Evolutionary conservation across 1,140 invertebrate genomes (phyloP).

Genomic region (Macrosteles quadrilineatus): DNA sequence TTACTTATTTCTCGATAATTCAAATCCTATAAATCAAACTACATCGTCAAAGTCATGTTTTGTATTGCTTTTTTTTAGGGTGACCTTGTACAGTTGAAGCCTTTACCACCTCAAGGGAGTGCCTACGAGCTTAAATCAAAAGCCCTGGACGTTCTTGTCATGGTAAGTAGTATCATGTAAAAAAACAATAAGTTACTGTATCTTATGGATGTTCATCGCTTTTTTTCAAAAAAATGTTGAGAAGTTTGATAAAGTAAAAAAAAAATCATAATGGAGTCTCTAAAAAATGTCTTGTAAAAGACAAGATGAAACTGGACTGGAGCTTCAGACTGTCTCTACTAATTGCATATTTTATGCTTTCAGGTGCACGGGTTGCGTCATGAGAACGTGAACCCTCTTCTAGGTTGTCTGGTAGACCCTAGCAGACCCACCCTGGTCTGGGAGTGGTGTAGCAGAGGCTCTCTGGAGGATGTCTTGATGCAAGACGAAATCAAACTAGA

Average conservation of each 20-base stretch:
- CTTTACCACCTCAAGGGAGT: conserved; percentile 58
- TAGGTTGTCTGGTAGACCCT: conserved; percentile 73
- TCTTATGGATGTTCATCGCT: too few relatives aligned
- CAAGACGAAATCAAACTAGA: conserved; percentile 93
- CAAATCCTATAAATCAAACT: too few relatives aligned
- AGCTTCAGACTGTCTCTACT: conserved; percentile 89
- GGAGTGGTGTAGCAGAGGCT: conserved; percentile 81
- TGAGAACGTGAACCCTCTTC: conserved; percentile 84
- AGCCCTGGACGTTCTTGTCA: conserved; percentile 75
- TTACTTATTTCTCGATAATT: too few relatives aligned
- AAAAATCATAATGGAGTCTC: too few relatives aligned
- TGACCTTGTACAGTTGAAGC: conserved; percentile 83
- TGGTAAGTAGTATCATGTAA: conserved; percentile 60
- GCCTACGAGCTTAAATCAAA: conserved; percentile 75
- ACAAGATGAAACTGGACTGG: conserved; percentile 94
- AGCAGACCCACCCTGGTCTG: conserved; percentile 71
- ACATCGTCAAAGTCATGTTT: too few relatives aligned
- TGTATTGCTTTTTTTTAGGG: conserved; percentile 64
- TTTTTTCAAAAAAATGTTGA: too few relatives aligned
- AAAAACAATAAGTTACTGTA: too few relatives aligned
- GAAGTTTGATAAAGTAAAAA: too few relatives aligned
- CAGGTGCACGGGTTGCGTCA: conserved; percentile 77
- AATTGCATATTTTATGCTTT: too few relatives aligned
- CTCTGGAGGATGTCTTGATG: conserved; percentile 84
- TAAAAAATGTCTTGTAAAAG: conserved; percentile 89